A percentile compares a stretch with the other conserved stretches of the same genome.
Evolutionary conservation across 2,888 invertebrate species (phyloP).

Genomic region (Tuta absoluta): DNA sequence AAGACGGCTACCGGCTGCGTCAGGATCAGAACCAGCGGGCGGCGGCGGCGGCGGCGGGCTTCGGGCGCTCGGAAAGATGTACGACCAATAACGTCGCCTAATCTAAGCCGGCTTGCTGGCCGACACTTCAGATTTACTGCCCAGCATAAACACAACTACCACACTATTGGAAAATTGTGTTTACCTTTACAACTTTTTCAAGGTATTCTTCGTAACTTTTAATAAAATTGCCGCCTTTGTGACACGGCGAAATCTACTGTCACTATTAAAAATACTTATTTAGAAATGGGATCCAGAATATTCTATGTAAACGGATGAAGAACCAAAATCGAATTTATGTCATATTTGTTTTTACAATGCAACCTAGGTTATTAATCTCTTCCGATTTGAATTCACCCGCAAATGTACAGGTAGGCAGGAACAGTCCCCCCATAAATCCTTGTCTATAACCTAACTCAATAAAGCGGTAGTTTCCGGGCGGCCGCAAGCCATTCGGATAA

Average conservation of each 20-base stretch:
- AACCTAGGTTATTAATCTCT: too few species aligned
- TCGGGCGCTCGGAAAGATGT: slow-evolving; percentile 50
- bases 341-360: too few species aligned
- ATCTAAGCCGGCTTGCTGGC: slow-evolving; percentile 59
- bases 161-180: background rate
- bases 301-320: too few species aligned
- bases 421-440: background rate
- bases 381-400: background rate
- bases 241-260: too few species aligned
- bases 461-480: slow-evolving; percentile 3
- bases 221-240: too few species aligned
- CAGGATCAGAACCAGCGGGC: background rate
- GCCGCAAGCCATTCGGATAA: slow-evolving; percentile 12
- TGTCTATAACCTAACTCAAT: background rate
- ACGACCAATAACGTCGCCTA: slow-evolving; percentile 67
- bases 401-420: background rate
- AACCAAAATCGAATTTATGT: too few species aligned
- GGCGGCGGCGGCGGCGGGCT: background rate
- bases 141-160: background rate
- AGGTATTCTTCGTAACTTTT: too few species aligned
- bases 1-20: too few species aligned
- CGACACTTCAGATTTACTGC: slow-evolving; percentile 61
- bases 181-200: too few species aligned
- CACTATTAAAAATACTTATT: too few species aligned
- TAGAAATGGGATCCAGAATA: too few species aligned